Conservation (phyloP, 2,888 invertebrate species). For the Eupithecia centaureata region DNA sequence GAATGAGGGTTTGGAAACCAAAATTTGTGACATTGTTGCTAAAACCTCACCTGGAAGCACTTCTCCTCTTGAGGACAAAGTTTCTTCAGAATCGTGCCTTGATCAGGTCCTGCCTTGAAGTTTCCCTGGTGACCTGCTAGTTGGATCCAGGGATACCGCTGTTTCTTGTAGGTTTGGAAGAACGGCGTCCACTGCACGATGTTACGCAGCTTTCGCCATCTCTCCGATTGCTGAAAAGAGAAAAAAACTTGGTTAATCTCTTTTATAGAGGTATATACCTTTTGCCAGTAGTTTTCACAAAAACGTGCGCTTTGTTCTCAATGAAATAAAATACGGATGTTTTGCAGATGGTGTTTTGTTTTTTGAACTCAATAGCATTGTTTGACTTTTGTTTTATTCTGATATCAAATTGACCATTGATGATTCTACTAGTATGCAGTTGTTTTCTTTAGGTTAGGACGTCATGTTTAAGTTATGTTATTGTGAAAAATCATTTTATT, state of each 20-base stretch:
- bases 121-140: slow-evolving; percentile 98
- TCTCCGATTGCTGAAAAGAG: slow-evolving; percentile 89
- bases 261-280: not conserved
- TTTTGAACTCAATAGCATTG: not conserved
- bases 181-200: slow-evolving; percentile 99
- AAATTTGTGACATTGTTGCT: not conserved
- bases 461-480: not conserved
- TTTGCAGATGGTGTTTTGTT: not conserved
- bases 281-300: not conserved
- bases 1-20: too few relatives aligned
- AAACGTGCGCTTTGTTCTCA: not conserved
- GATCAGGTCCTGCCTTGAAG: slow-evolving; percentile 96
- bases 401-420: not conserved
- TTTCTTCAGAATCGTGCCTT: slow-evolving; percentile 97
- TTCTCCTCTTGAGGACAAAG: slow-evolving; percentile 94
- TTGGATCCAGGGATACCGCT: slow-evolving; percentile 98
- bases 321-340: not conserved
- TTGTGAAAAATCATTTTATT: not conserved
- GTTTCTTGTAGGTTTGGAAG: slow-evolving; percentile 98
- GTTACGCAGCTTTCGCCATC: slow-evolving; percentile 96
- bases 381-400: not conserved
- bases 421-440: not conserved
- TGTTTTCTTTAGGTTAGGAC: not conserved
- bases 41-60: slow-evolving; percentile 87
- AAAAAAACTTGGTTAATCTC: slow-evolving; percentile 34